Base-by-base conservation (phyloP, 64 coral and sea anemone genomes). In the Anthopleura sola region DNA sequence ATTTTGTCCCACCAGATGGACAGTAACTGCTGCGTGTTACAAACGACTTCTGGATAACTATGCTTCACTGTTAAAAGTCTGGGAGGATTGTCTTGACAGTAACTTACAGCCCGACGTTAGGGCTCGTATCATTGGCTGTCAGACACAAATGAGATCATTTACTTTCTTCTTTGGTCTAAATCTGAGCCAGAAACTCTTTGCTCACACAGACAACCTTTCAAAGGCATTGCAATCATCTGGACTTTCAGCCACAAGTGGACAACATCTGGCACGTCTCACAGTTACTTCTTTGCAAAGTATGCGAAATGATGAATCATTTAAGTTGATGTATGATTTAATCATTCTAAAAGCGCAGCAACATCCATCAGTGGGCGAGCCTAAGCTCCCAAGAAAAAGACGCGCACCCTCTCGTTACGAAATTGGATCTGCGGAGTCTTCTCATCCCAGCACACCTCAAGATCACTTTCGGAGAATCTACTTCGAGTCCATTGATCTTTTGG, bases 291-390 rank as follows among this genome's bases (percentile, higher is more conserved):
- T 82, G 80, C 20, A 48, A 82, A 82, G 50, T 44, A 82, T 82
- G 37, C 37, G 74, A 39, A 76, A 76, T 76, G 37, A 76, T 34
- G 74, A 76, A 76, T 76, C 32, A 11, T 76, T 76, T 76, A 78
- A 87, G 80, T 39, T 8, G 62, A 55, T 87, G 5, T 60, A 86
- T n/a, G 55, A 83, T 62, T n/a, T n/a, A n/a, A 56, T 55, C 9
- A 37, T 93, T 60, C 78, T 93, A 54, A 85, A 93, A 81, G 81
- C 68, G 8, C 80, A 93, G 37, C 17, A 84, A n/a, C 79, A 88
- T 87, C 79, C 29, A n/a, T 50, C 85, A 33, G 78, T 89, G 36
- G 37, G 57, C 13, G 89, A 90, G 88, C 88, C 88, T 21, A 78
- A 11, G 75, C 29, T 78, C 10, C 75, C 75, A 78, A 78, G 40